phyloP scores from a whole-genome alignment of 1,140 invertebrate genomes.

The Bursaphelenchus mucronatus region DNA sequence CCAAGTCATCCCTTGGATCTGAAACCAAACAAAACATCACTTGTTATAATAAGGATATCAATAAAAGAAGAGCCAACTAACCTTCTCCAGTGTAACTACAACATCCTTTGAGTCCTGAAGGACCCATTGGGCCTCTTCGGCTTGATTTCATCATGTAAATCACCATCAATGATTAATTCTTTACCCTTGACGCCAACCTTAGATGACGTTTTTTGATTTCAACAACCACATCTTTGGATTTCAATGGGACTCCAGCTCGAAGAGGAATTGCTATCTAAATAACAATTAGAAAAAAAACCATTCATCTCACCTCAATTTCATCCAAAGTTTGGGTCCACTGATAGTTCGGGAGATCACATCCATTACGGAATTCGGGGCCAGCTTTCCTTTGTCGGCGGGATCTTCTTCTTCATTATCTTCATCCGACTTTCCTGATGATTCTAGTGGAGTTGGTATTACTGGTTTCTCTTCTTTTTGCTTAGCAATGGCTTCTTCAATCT shows the following conservation, averaged over 20 bases:
- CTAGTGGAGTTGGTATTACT: too few species aligned
- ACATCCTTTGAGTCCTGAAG: slow-evolving; percentile 74
- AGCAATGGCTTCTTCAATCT: slow-evolving; percentile 10
- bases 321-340: slow-evolving; percentile 91
- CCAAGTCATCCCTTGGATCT: slow-evolving; percentile 99
- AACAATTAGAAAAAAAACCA: slow-evolving; percentile 16
- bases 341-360: slow-evolving; percentile 75
- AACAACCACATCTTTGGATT: slow-evolving; percentile 78
- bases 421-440: neutral
- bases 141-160: slow-evolving; percentile 83
- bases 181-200: slow-evolving; percentile 86
- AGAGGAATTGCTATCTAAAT: slow-evolving; percentile 77
- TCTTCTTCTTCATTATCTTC: slow-evolving; percentile 18
- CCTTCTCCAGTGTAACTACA: slow-evolving; percentile 64
- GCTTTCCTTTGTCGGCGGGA: slow-evolving; percentile 43
- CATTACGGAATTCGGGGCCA: slow-evolving; percentile 90
- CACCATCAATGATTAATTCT: slow-evolving; percentile 81
- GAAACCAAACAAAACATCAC: slow-evolving; percentile 37
- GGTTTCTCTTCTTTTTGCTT: too few species aligned
- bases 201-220: slow-evolving; percentile 73
- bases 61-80: slow-evolving; percentile 21
- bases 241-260: slow-evolving; percentile 71
- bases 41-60: slow-evolving; percentile 3
- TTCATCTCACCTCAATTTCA: slow-evolving; percentile 79
- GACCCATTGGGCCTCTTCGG: slow-evolving; percentile 93